A percentile compares a stretch with the other conserved stretches of the same genome.
phyloP scores from a whole-genome alignment of 2,797 vertebrate genomes.

The Falco peregrinus region DNA sequence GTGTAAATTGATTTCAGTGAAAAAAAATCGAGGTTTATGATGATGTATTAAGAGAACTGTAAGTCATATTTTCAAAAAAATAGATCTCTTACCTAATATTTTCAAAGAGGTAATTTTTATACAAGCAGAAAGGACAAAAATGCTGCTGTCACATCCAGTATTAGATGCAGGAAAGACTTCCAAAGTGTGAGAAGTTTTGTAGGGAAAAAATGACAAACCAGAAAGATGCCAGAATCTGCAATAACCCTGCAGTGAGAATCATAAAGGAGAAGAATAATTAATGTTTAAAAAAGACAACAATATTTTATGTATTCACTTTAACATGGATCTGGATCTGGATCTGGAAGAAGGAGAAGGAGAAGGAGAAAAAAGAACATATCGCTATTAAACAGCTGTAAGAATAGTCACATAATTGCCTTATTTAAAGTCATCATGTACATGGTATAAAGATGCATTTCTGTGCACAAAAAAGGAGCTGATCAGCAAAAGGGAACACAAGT shows the following conservation, averaged over 20 bases:
- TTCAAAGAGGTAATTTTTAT: neutral
- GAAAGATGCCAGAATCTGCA: neutral
- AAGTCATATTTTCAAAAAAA: neutral
- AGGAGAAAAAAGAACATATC: neutral
- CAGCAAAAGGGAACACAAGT: neutral
- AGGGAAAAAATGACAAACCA: neutral
- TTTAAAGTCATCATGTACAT: fast-evolving
- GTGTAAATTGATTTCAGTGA: neutral
- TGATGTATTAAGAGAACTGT: neutral
- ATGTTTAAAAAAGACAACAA: neutral
- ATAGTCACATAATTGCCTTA: neutral
- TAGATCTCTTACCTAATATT: neutral
- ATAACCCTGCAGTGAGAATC: neutral
- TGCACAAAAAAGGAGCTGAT: neutral
- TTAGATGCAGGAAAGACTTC: neutral
- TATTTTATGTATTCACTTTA: neutral
- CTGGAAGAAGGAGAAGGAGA: no score
- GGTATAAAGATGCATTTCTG: neutral
- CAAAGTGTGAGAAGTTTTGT: neutral
- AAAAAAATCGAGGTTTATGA: neutral
- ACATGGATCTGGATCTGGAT: neutral
- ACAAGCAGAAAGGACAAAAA: neutral
- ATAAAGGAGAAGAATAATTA: neutral
- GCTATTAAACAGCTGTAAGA: neutral
- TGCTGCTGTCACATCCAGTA: neutral